Conservation (phyloP, 1,140 invertebrate species). For the Aphelinus atriplicis region DNA sequence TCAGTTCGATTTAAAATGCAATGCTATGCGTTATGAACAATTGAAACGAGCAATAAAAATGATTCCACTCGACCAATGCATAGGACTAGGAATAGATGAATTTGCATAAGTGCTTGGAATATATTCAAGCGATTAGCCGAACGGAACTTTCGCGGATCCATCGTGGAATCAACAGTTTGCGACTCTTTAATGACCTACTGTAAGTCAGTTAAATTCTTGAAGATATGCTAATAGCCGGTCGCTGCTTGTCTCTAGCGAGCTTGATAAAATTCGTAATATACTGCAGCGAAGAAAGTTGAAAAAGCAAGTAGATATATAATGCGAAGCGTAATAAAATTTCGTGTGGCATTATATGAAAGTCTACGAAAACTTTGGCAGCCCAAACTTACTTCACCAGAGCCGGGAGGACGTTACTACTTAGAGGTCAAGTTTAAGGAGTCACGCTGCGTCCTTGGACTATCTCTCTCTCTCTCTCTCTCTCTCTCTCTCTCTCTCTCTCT, state of each 20-base stretch:
- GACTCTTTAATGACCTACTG: too few relatives aligned
- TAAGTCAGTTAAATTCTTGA: too few relatives aligned
- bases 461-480: background rate
- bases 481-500: background rate
- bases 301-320: conserved; percentile 19
- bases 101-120: too few relatives aligned
- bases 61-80: too few relatives aligned
- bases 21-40: too few relatives aligned
- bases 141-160: too few relatives aligned
- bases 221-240: conserved; percentile 12
- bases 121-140: too few relatives aligned
- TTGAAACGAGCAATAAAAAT: too few relatives aligned
- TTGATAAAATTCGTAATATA: conserved; percentile 14
- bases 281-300: conserved; percentile 12
- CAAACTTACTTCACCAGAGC: conserved; percentile 34
- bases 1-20: too few relatives aligned
- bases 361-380: conserved; percentile 33
- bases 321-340: conserved; percentile 35
- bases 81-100: too few relatives aligned
- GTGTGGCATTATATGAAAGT: conserved; percentile 31
- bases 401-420: conserved; percentile 20
- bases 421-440: conserved; percentile 42
- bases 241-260: background rate
- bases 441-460: conserved; percentile 29
- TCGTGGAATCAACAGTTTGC: too few relatives aligned